These are phyloP conservation scores for Meleagris gallopavo DNA, from an alignment of 2,113 vertebrate genomes.

Conservation along the genomic window DNA sequence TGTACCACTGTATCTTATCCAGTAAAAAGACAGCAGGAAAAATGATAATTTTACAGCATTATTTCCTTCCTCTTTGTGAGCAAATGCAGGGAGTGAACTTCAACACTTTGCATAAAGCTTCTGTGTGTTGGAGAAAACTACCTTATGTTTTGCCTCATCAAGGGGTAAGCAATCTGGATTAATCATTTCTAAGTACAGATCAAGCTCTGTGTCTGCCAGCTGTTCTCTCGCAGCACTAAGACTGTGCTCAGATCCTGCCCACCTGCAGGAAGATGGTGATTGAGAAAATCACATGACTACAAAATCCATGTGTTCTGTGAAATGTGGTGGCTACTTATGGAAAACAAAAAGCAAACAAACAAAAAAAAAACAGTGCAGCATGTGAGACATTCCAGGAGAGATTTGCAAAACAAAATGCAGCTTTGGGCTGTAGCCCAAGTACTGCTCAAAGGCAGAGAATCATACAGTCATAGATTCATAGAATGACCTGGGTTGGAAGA, in stretches of 20 bases:
- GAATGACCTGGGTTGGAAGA: no score
- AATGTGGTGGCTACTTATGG: background rate
- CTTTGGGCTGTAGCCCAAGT: background rate
- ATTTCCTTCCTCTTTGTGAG: background rate
- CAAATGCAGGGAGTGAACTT: background rate
- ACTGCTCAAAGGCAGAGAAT: background rate
- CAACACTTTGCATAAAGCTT: background rate
- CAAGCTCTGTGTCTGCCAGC: background rate
- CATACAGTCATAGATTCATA: no score
- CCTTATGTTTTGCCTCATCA: background rate
- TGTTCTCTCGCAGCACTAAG: background rate
- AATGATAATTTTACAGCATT: background rate
- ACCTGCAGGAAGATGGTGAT: background rate
- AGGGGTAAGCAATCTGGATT: background rate
- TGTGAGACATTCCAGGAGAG: background rate
- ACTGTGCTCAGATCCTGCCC: background rate
- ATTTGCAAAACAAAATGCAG: background rate
- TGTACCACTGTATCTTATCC: fast-evolving
- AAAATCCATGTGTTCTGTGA: background rate
- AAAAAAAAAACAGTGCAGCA: background rate
- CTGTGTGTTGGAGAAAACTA: background rate
- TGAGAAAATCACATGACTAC: background rate
- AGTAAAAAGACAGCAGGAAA: background rate
- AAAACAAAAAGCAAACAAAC: fast-evolving
- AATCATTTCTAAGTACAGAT: background rate